Evolutionary conservation across 37 sponge, comb jelly and placozoan genomes (phyloP), one percentile per base, ranked within the genome.

Genomic region (Diacarnus erythraeanus): DNA sequence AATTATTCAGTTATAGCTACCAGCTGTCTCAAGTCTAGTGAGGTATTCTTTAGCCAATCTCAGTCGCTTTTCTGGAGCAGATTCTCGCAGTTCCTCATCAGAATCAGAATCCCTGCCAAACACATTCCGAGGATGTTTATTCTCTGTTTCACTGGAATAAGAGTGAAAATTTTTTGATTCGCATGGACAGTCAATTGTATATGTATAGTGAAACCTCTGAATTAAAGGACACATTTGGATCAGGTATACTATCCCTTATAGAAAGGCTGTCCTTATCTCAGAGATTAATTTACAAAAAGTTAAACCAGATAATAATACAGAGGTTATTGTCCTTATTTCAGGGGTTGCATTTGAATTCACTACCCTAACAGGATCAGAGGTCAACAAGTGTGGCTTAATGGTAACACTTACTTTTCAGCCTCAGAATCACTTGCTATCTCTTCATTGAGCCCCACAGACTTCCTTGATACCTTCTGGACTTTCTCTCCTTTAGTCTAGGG

Each of bases 31-130:
- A 1, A 98, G 86, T 59, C 89, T 44, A 0, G 81, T 58, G 1
- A 98, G 85, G 73, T 95, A 95, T 81, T 98, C 87, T 74, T 98
- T 98, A 5, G 99, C 96, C 15, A 98, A 86, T 51, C 99, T 42
- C 64, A 98, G 77, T 34, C 96, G 71, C 78, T 98, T 98, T 77
- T 91, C 92, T 42, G 93, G 90, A 25, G 96, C 88, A 22, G 96
- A 91, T 75, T 98, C 99, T 15, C 12, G 51, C 3, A 17, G 18
- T 66, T 93, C 94, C 38, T 79, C 88, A 20, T 42, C 65, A 2
- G 57, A 31, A 10, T 76, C 86, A 29, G 75, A 71, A 5, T 51
- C 83, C 18, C 44, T 25, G 30, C 51, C 54, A 23, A 31, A 47
- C 79, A 58, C 23, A 34, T 43, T 74, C 71, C 36, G 27, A 65